Base-by-base conservation (phyloP, 2,113 vertebrate species). In the Ceyx cyanopectus region DNA sequence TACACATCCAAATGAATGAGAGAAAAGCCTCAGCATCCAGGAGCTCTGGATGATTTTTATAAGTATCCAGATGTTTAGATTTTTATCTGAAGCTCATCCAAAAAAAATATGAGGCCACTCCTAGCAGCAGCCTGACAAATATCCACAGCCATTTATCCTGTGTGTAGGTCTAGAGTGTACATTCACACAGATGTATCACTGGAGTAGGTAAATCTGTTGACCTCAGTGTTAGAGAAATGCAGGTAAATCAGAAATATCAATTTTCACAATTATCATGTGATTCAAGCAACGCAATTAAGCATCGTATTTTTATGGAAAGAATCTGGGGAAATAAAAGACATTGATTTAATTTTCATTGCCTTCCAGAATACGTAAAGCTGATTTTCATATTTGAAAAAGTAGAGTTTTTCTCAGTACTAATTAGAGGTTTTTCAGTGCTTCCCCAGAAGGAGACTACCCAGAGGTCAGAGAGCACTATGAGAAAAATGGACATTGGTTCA, bases 31-130 rank as follows among this genome's bases (percentile, higher is more conserved):
- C 4, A 0, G 87, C 65, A 92, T 92, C 72, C 91, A 96, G 92
- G 79, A 95, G 95, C 74, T 89, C 51, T 87, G 70, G 76, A 76
- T 92, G 87, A 90, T 85, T 94, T 92, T 92, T 94, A 29, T 73
- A 85, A 94, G 60, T 60, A 85, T 87, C 74, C 84, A 93, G 91
- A 93, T 92, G 94, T 91, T 96, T 83, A 73, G 81, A 56, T 45
- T 89, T 94, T 80, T 41, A 81, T 82, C 78, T 93, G 91, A 94
- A 91, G 70, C 34, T 87, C 80, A 80, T 77, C 68, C 72, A 93
- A 89, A 96, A 96, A 37, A 92, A 91, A 70, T 61, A 89, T n/a
- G 60, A 91, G 81, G 56, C 89, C 68, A 65, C 67, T 88, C 41
- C 65, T 82, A 95, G 75, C 61, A 95, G 65, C 79, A 87, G 63